phyloP scores from a whole-genome alignment of 2,113 vertebrate genomes.

The Cyrtonyx montezumae region DNA sequence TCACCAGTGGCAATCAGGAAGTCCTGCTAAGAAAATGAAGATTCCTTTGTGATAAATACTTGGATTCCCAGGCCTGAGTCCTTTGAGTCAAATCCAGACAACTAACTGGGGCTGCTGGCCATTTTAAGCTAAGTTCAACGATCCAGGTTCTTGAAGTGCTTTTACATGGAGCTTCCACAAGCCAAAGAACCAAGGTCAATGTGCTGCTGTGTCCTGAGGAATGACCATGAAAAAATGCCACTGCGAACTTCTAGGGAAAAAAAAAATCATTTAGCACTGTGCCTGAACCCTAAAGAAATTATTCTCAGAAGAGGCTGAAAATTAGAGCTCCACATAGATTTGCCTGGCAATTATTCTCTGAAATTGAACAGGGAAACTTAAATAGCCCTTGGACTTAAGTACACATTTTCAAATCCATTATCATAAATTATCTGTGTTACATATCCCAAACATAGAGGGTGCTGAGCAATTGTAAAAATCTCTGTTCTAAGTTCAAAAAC shows the following conservation, averaged over 20 bases:
- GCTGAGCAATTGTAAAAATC: not conserved
- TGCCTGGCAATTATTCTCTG: constrained; percentile 21
- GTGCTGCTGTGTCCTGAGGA: not conserved
- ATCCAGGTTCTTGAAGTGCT: not conserved
- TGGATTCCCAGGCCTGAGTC: not conserved
- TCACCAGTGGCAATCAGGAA: constrained; percentile 24
- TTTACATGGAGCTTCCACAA: not conserved
- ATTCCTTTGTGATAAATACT: not conserved
- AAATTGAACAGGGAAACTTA: constrained; percentile 32
- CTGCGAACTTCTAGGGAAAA: constrained; percentile 23
- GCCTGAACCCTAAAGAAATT: constrained; percentile 33
- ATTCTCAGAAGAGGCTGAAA: constrained; percentile 20
- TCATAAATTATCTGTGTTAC: not conserved
- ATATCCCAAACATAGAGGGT: not conserved
- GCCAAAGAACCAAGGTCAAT: not conserved
- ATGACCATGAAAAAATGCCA: constrained; percentile 32
- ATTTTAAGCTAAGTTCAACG: not conserved
- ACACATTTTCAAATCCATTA: constrained; percentile 44
- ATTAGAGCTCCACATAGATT: constrained; percentile 31
- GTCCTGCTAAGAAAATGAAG: not conserved
- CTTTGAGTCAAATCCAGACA: not conserved
- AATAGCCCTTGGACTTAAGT: constrained; percentile 42
- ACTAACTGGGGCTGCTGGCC: not conserved
- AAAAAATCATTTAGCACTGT: constrained; percentile 13
- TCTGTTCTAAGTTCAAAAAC: not conserved